A percentile compares a stretch with the other conserved stretches of the same genome.
Conservation (phyloP, 2,113 vertebrate species). For the Tyrannus savana region DNA sequence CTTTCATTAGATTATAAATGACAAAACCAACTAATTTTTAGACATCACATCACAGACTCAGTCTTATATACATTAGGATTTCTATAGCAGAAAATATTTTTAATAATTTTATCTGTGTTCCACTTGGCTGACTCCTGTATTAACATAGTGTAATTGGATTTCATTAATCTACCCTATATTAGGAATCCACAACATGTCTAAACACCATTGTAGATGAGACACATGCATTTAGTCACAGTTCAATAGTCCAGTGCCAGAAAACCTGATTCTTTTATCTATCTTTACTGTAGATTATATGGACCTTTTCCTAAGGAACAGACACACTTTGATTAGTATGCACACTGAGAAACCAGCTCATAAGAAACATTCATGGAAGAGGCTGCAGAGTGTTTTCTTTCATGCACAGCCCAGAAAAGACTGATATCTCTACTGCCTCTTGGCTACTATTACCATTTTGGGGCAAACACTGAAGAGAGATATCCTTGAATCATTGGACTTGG, state of each 20-base stretch:
- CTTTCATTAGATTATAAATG: constrained; percentile 9
- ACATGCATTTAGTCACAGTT: background rate
- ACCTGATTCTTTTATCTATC: background rate
- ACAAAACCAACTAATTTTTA: background rate
- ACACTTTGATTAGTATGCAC: background rate
- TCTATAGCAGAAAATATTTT: background rate
- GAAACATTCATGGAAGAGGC: background rate
- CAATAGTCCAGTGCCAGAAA: background rate
- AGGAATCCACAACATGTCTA: background rate
- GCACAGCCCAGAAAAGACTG: background rate
- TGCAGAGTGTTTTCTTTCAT: background rate
- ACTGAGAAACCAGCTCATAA: background rate
- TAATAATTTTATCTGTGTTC: background rate
- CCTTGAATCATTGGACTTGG: background rate
- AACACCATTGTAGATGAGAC: background rate
- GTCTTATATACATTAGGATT: background rate
- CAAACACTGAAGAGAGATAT: background rate
- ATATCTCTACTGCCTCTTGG: background rate
- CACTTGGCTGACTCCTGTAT: background rate
- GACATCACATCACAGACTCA: background rate
- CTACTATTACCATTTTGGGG: background rate
- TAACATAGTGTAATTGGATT: background rate
- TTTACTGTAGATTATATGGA: background rate
- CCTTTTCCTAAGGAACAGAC: background rate
- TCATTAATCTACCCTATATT: background rate